phyloP scores from a whole-genome alignment of 2,888 invertebrate genomes.

The Drosophila mettleri region DNA sequence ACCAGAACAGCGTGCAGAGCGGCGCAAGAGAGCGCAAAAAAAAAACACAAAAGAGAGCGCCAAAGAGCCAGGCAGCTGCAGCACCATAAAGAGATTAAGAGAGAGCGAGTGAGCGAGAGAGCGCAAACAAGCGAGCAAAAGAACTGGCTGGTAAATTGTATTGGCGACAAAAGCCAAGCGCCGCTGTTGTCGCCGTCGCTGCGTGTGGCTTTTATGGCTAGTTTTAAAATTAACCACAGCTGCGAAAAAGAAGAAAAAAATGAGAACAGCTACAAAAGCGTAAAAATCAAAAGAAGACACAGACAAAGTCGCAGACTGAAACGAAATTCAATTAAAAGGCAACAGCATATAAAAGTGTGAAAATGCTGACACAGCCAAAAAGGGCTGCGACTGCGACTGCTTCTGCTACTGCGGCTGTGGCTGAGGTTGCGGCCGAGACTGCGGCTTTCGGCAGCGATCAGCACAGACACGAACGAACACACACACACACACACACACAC shows the following conservation, averaged over 20 bases:
- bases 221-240: conserved; percentile 78
- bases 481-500: conserved; percentile 18
- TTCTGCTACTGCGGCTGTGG: conserved; percentile 22
- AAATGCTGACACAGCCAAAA: conserved; percentile 70
- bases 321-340: conserved; percentile 78
- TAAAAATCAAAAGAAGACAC: conserved; percentile 39
- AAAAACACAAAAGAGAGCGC: not conserved
- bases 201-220: conserved; percentile 77
- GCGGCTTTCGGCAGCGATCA: conserved; percentile 51
- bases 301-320: conserved; percentile 62
- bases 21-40: conserved; percentile 24
- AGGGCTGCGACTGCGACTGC: conserved; percentile 36
- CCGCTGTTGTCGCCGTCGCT: conserved; percentile 31
- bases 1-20: conserved; percentile 41
- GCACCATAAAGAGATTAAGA: conserved; percentile 10
- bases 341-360: conserved; percentile 72
- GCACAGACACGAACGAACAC: conserved; percentile 29
- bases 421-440: conserved; percentile 36
- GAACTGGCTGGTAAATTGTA: conserved; percentile 56
- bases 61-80: conserved; percentile 20
- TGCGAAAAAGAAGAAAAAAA: conserved; percentile 37
- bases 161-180: conserved; percentile 67
- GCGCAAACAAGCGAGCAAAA: conserved; percentile 31
- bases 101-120: conserved; percentile 9
- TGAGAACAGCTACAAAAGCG: conserved; percentile 9